Conservation (phyloP, 2,888 invertebrate species). For the Caenorhabditis uteleia region DNA sequence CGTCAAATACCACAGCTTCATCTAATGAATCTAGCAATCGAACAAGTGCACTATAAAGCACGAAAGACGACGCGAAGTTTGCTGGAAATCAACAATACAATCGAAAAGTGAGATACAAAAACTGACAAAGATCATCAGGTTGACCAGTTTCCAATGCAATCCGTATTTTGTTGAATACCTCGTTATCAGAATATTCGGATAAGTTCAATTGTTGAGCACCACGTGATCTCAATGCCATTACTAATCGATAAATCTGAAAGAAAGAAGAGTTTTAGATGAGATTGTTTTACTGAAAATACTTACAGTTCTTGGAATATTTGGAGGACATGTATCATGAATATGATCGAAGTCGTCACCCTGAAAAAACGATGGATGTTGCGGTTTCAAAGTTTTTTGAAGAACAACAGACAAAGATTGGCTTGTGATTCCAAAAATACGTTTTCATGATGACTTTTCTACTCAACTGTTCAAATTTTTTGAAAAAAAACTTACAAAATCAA, state of each 20-base stretch:
- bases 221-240: constrained; percentile 31
- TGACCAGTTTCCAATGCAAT: constrained; percentile 42
- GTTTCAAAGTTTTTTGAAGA: not conserved
- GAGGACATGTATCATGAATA: constrained; percentile 23
- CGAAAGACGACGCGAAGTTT: constrained; percentile 32
- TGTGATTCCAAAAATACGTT: not conserved
- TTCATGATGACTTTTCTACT: too few relatives aligned
- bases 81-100: constrained; percentile 15
- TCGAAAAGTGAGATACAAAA: too few relatives aligned
- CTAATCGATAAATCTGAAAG: constrained; percentile 34
- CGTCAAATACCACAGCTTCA: too few relatives aligned
- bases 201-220: constrained; percentile 29
- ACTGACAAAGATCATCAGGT: constrained; percentile 45
- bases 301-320: constrained; percentile 27
- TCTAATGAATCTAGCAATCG: constrained; percentile 50
- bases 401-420: not conserved
- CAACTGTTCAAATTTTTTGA: not conserved
- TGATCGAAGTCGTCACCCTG: constrained; percentile 28
- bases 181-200: constrained; percentile 30
- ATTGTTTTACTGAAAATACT: not conserved
- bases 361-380: constrained; percentile 8
- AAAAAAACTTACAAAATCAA: constrained; percentile 53
- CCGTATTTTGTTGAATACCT: constrained; percentile 38
- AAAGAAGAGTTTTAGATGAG: not conserved
- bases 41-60: constrained; percentile 49